Percentiles rank a stretch among this genome's conserved stretches.
Conservation (phyloP, 35 echinoderm and acorn worm genomes). For the Apostichopus japonicus region DNA sequence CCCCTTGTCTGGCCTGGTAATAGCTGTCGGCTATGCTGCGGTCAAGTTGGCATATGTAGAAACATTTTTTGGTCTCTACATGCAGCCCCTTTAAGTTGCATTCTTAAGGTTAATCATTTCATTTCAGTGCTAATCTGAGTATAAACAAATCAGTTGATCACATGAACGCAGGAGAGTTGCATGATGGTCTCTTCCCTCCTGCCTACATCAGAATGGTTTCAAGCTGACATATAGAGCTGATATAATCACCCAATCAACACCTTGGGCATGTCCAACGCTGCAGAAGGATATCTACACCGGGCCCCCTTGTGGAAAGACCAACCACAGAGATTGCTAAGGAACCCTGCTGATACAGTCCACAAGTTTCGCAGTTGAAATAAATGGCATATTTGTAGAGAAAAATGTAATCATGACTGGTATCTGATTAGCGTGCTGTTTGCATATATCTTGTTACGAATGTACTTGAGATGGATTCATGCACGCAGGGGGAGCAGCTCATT, state of each 20-base stretch:
- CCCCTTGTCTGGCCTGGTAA: too few relatives aligned
- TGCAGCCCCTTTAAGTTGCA: too few relatives aligned
- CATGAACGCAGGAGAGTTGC: too few relatives aligned
- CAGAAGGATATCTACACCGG: background rate
- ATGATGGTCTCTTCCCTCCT: too few relatives aligned
- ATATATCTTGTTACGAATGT: background rate
- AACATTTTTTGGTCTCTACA: too few relatives aligned
- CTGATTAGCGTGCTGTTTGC: constrained; percentile 11
- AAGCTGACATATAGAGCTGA: background rate
- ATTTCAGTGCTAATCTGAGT: too few relatives aligned
- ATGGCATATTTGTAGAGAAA: constrained; percentile 23
- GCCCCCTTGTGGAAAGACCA: background rate
- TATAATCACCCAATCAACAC: background rate
- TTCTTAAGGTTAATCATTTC: too few relatives aligned
- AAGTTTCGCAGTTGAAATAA: constrained; percentile 7
- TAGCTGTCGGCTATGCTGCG: too few relatives aligned
- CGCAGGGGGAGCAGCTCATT: too few relatives aligned
- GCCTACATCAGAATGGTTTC: background rate
- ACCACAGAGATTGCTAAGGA: background rate
- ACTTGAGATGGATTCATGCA: too few relatives aligned
- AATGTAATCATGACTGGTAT: constrained; percentile 22
- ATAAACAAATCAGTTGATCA: too few relatives aligned
- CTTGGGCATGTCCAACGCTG: background rate
- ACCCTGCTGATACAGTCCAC: background rate
- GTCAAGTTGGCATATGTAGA: too few relatives aligned